Conservation (phyloP, 2,888 invertebrate genomes). For the Harpalus rubripes region DNA sequence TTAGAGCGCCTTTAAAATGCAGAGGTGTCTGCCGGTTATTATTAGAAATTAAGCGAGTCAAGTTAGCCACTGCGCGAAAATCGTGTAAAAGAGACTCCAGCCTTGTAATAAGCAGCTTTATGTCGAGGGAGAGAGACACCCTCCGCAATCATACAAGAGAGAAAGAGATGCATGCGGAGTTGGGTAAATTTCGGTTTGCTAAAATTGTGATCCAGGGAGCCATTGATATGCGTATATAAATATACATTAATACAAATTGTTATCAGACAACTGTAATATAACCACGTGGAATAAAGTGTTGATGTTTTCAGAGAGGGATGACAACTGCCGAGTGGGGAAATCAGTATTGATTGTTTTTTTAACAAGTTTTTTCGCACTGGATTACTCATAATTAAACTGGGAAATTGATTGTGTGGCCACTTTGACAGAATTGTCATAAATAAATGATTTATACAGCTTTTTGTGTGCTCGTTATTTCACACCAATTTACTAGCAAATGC, state of each 20-base stretch:
- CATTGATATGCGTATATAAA: conserved; percentile 76
- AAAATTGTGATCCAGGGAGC: conserved; percentile 74
- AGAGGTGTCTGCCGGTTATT: conserved; percentile 63
- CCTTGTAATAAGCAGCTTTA: conserved; percentile 66
- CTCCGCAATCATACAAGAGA: not conserved
- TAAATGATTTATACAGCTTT: not conserved
- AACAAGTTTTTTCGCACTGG: conserved; percentile 40
- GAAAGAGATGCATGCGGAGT: conserved; percentile 56
- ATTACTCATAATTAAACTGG: conserved; percentile 48
- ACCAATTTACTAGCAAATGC: not conserved
- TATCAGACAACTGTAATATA: conserved; percentile 68
- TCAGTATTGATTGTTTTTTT: conserved; percentile 50
- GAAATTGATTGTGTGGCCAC: conserved; percentile 36
- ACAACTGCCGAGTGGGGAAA: conserved; percentile 44
- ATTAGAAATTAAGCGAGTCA: conserved; percentile 66
- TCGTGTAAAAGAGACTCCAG: conserved; percentile 64
- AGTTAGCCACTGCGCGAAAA: conserved; percentile 59
- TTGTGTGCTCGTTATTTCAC: not conserved
- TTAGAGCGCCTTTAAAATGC: conserved; percentile 64
- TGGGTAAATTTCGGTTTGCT: conserved; percentile 70
- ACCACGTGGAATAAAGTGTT: conserved; percentile 60
- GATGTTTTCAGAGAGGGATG: conserved; percentile 44
- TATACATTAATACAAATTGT: conserved; percentile 76
- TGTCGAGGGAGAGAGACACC: conserved; percentile 47
- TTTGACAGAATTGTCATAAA: conserved; percentile 6